Evolutionary conservation across 1,140 invertebrate species (phyloP).

Genomic region (Trichoplusia ni): DNA sequence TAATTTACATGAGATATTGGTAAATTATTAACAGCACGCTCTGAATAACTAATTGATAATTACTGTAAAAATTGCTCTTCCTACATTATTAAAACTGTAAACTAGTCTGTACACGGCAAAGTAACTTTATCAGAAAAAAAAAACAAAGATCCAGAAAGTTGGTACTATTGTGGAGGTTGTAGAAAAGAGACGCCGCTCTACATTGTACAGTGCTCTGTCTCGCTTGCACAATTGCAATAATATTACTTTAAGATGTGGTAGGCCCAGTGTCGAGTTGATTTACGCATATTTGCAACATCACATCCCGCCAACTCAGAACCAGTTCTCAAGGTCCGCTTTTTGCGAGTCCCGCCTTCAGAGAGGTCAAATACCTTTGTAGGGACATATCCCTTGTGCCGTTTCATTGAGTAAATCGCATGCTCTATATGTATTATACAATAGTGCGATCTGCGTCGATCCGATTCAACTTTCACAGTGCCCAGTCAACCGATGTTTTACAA

Average conservation of each 20-base stretch:
- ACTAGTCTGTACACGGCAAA: neutral
- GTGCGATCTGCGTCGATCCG: neutral
- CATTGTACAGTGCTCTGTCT: too few species aligned
- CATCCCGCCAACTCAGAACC: slow-evolving; percentile 43
- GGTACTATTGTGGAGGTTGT: neutral
- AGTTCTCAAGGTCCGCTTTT: slow-evolving; percentile 67
- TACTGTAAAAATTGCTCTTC: too few species aligned
- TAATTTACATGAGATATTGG: too few species aligned
- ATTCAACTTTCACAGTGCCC: slow-evolving; percentile 17
- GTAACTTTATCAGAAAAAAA: neutral
- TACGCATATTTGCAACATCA: slow-evolving; percentile 46
- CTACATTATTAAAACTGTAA: slow-evolving; percentile 6
- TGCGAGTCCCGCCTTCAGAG: slow-evolving; percentile 50
- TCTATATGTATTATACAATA: slow-evolving; percentile 39
- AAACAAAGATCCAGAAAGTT: too few species aligned
- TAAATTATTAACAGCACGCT: too few species aligned
- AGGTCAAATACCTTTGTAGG: slow-evolving; percentile 53
- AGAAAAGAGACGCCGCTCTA: too few species aligned
- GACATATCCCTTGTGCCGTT: slow-evolving; percentile 35
- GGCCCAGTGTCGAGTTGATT: slow-evolving; percentile 24
- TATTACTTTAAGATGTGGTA: too few species aligned
- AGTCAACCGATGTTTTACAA: slow-evolving; percentile 8
- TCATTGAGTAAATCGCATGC: slow-evolving; percentile 39
- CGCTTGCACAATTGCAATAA: too few species aligned
- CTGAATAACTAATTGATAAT: too few species aligned